These are phyloP conservation scores for Umimayanthus kanabou DNA, from an alignment of 92 coral and sea anemone genomes.

Conservation along the genomic window DNA sequence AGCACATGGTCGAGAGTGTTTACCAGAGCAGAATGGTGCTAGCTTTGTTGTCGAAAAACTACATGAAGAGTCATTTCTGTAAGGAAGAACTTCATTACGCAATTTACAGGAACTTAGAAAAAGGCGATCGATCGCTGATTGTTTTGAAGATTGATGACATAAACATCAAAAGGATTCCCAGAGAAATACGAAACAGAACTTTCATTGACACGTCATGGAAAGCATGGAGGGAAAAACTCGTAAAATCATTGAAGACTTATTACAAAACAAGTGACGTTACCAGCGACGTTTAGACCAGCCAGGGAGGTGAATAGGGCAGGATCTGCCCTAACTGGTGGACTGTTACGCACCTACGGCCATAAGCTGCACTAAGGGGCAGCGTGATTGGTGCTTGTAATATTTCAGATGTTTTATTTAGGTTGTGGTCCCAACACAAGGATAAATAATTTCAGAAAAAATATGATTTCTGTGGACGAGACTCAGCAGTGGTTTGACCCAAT, in stretches of 20 bases:
- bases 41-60: constrained; percentile 27
- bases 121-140: constrained; percentile 39
- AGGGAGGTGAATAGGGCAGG: too few species aligned
- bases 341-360: too few species aligned
- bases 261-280: background rate
- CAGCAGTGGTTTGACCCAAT: too few species aligned
- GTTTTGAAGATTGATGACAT: constrained; percentile 31
- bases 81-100: constrained; percentile 35
- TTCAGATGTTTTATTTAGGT: too few species aligned
- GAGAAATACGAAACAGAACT: constrained; percentile 38
- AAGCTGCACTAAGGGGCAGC: too few species aligned
- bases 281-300: constrained; percentile 7
- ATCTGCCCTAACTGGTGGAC: too few species aligned
- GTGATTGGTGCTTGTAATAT: too few species aligned
- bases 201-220: constrained; percentile 38
- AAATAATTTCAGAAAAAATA: too few species aligned
- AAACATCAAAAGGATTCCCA: constrained; percentile 21
- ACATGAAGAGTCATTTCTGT: constrained; percentile 35
- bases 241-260: background rate
- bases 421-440: too few species aligned
- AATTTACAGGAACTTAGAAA: constrained; percentile 37
- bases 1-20: constrained; percentile 37
- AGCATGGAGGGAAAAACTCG: constrained; percentile 25
- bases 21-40: constrained; percentile 43
- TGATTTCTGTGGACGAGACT: too few species aligned